phyloP scores from a whole-genome alignment of 2,113 vertebrate genomes.

The Zapus hudsonius region DNA sequence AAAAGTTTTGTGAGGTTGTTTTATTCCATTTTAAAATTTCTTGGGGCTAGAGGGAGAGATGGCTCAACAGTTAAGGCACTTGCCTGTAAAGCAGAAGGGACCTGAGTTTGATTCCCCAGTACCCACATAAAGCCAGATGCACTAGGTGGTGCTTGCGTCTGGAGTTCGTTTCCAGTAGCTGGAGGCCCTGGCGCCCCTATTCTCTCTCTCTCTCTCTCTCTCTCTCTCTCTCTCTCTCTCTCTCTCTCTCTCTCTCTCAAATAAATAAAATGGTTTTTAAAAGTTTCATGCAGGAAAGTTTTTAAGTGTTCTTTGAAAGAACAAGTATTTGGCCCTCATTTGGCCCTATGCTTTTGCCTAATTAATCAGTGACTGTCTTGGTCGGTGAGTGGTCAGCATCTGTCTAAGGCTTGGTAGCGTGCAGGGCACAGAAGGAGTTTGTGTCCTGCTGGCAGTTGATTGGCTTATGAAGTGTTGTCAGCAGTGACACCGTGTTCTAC shows the following conservation, averaged over 20 bases:
- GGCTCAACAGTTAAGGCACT: no score
- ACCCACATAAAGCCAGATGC: no score
- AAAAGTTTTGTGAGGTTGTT: background rate
- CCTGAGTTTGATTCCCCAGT: no score
- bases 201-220: no score
- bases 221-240: no score
- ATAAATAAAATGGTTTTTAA: no score
- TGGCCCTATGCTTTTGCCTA: conserved; percentile 63
- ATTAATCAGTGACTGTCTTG: background rate
- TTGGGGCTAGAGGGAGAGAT: no score
- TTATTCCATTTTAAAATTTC: background rate
- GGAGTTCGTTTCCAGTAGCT: no score
- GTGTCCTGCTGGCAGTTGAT: background rate
- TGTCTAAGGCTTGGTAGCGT: background rate
- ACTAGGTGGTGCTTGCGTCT: no score
- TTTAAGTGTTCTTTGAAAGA: conserved; percentile 67
- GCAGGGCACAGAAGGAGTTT: background rate
- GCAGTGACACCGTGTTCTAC: background rate
- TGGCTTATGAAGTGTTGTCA: conserved; percentile 32
- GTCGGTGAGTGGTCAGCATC: background rate
- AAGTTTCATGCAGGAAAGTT: conserved; percentile 20
- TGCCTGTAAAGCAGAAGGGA: no score
- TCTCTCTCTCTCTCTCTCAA: no score
- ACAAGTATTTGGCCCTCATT: conserved; percentile 68
- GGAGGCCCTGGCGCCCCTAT: no score